Evolutionary conservation across 2,888 invertebrate genomes (phyloP), one percentile per base, ranked within the genome.

Genomic region (Pinctada fucata): DNA sequence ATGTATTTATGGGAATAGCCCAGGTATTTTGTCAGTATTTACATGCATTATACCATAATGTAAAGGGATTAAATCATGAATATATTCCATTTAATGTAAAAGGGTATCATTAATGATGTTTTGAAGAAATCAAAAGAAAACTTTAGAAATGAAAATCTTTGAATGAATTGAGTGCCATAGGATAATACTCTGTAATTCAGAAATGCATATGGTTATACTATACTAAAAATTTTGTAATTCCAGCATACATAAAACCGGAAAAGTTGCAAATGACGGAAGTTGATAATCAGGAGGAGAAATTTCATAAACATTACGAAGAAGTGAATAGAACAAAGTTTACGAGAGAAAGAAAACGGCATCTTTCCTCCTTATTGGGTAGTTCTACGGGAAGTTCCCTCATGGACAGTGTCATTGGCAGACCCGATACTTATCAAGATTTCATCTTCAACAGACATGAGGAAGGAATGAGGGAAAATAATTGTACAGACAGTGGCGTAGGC

Each of bases 251-350:
- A 67, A 83, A 85, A 74, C 88, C 87, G 4, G 87, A 84, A 45
- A 13, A 58, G 5, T 63, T 51, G 31, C 5, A 66, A 47, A 4
- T 64, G 4, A 68, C 13, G 2, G 68, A 47, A 45, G 47, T 68
- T 5, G 31, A 47, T 4, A 68, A 68, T 4, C 47, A 85, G 50
- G 84, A 85, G 71, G 79, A 82, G 52, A 88, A 78, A 63, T 82
- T 87, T 8, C 86, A 86, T 47, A 81, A 85, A 67, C 86, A 88
- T 73, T 88, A 87, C 78, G 84, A 83, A 31, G 84, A 86, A 76
- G 84, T 88, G 0, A 87, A 89, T 72, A 81, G 87, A 63, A 83
- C 81, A 31, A 88, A 88, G 73, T 89, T 86, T 71, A 89, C 88
- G 4, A 76, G 75, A 13, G 87, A 89, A 72, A 79, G 87, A 70